Conservation (phyloP, 2,797 vertebrate genomes). For the Xenopus petersii region DNA sequence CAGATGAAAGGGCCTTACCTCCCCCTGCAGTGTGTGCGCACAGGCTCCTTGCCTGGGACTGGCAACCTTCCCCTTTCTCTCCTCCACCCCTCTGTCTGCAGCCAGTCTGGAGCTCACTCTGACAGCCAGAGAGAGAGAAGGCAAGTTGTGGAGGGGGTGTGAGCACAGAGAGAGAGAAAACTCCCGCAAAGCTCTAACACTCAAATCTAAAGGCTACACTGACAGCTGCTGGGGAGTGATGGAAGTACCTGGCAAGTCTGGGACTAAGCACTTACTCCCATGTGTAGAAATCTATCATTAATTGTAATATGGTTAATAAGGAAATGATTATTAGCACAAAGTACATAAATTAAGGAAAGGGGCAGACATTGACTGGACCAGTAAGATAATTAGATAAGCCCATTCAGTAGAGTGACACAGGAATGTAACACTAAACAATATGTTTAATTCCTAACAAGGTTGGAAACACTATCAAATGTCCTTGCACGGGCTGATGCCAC, state of each 20-base stretch:
- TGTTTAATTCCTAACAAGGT: too few species aligned
- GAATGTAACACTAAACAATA: too few species aligned
- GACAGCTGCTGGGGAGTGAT: constrained; percentile 52
- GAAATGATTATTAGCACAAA: too few species aligned
- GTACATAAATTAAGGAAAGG: too few species aligned
- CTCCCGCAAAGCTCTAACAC: constrained; percentile 43
- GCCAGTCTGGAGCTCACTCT: constrained; percentile 56
- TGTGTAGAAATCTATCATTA: too few species aligned
- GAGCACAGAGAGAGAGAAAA: constrained; percentile 28
- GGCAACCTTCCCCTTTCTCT: constrained; percentile 49
- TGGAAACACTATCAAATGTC: too few species aligned
- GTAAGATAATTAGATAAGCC: too few species aligned
- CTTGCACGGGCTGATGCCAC: too few species aligned
- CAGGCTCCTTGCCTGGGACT: constrained; percentile 48
- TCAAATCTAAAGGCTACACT: constrained; percentile 47
- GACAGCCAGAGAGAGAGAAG: constrained; percentile 55
- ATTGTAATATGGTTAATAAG: too few species aligned
- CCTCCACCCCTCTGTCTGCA: constrained; percentile 62
- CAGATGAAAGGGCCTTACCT: constrained; percentile 48
- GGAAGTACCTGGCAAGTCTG: constrained; percentile 8
- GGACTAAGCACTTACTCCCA: too few species aligned
- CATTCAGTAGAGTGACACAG: too few species aligned
- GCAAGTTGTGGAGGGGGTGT: constrained; percentile 36
- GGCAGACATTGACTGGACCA: too few species aligned
- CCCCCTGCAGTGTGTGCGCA: constrained; percentile 51